Evolutionary conservation across 2,888 invertebrate species (phyloP).

Genomic region (Micoletzkya japonica): DNA sequence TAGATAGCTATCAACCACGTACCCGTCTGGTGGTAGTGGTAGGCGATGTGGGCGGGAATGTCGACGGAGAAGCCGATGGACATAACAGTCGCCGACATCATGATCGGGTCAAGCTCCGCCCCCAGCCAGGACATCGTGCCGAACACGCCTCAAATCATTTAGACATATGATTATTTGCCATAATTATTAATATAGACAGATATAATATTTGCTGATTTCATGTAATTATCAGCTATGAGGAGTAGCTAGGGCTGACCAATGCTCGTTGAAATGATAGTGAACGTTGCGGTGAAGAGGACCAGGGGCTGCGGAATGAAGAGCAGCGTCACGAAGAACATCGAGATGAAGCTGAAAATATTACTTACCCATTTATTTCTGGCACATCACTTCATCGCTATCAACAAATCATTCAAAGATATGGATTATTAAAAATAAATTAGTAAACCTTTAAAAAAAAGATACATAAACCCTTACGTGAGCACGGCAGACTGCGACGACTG

Average conservation of each 20-base stretch:
- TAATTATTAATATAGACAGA: too few relatives aligned
- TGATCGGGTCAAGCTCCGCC: constrained; percentile 60
- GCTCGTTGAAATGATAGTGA: constrained; percentile 58
- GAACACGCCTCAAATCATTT: constrained; percentile 53
- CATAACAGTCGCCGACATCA: constrained; percentile 61
- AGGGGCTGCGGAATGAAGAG: constrained; percentile 59
- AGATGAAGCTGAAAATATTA: constrained; percentile 58
- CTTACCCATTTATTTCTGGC: too few relatives aligned
- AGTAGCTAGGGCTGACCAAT: constrained; percentile 38
- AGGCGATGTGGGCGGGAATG: constrained; percentile 62
- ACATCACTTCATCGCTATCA: too few relatives aligned
- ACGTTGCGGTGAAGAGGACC: constrained; percentile 56
- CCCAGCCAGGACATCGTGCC: constrained; percentile 61
- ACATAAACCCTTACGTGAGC: constrained; percentile 7
- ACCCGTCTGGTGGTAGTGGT: constrained; percentile 59
- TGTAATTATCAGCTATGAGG: neutral
- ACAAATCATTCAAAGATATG: too few relatives aligned
- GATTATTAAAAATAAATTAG: too few relatives aligned
- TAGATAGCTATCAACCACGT: neutral
- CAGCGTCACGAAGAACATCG: constrained; percentile 59
- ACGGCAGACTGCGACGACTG: constrained; percentile 22
- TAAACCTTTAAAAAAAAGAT: neutral
- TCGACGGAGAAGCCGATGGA: constrained; percentile 62
- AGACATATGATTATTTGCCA: neutral
- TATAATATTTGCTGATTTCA: too few relatives aligned